Evolutionary conservation across 2,888 invertebrate genomes (phyloP).

Genomic region (Seladonia tumulorum): DNA sequence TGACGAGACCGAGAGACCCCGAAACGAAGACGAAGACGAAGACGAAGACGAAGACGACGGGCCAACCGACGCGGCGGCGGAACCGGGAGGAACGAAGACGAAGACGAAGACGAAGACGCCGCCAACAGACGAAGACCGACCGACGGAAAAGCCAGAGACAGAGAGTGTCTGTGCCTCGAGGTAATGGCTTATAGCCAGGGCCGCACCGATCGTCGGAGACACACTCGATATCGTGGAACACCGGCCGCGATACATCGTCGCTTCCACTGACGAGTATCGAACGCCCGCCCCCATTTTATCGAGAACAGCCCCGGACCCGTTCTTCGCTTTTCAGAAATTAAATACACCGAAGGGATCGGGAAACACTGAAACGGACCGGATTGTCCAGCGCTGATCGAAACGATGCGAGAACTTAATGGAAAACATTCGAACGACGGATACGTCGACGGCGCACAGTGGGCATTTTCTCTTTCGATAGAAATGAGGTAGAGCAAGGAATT

Average conservation of each 20-base stretch:
- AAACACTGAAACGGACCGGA: neutral
- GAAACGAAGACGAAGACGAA: conserved; percentile 34
- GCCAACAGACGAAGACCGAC: conserved; percentile 42
- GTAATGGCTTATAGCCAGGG: conserved; percentile 82
- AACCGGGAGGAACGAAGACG: conserved; percentile 1
- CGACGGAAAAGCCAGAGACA: conserved; percentile 54
- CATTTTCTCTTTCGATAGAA: no score
- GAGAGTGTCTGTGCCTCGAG: conserved; percentile 73
- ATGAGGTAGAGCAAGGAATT: no score
- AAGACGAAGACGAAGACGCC: conserved; percentile 2
- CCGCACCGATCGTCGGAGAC: conserved; percentile 69
- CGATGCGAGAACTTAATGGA: neutral
- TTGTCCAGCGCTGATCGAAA: conserved; percentile 1
- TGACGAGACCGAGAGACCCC: conserved; percentile 68
- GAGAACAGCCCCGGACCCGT: neutral
- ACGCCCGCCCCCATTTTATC: neutral
- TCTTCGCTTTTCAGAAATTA: conserved; percentile 6
- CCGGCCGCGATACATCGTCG: conserved; percentile 12
- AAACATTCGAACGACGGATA: neutral
- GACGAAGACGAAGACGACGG: neutral
- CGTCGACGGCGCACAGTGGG: neutral
- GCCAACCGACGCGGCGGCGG: neutral
- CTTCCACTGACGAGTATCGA: neutral
- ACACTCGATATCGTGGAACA: conserved; percentile 24
- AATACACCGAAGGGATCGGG: neutral